These are phyloP conservation scores for Psilopogon haemacephalus DNA, from an alignment of 2,113 vertebrate genomes.

Conservation along the genomic window DNA sequence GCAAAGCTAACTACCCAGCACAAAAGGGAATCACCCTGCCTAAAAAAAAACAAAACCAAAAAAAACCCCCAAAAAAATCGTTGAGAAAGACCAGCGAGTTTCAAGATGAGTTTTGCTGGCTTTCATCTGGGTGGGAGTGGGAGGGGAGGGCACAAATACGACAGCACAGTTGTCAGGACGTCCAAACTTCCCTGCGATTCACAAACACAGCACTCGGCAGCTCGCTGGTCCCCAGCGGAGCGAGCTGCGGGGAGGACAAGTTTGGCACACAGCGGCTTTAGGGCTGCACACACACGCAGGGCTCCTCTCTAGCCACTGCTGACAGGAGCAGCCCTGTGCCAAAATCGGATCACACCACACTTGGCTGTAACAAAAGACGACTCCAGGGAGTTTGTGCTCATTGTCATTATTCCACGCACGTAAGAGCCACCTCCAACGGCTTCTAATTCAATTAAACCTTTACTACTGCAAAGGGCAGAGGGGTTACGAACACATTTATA, in stretches of 20 bases:
- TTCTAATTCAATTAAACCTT: slow-evolving; percentile 19
- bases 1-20: not conserved
- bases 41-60: no score
- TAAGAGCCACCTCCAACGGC: slow-evolving; percentile 28
- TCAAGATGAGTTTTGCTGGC: not conserved
- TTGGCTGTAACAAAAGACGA: slow-evolving; percentile 35
- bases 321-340: not conserved
- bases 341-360: slow-evolving; percentile 14
- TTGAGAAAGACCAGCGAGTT: not conserved
- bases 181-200: not conserved
- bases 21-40: not conserved
- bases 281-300: not conserved
- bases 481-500: not conserved
- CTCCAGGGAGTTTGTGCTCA: slow-evolving; percentile 20
- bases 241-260: not conserved
- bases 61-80: no score
- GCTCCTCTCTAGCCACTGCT: not conserved
- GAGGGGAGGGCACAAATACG: not conserved
- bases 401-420: slow-evolving; percentile 19
- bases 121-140: not conserved
- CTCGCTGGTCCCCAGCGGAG: not conserved
- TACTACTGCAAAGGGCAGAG: not conserved
- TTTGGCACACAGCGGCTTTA: not conserved
- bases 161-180: not conserved
- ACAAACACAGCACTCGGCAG: not conserved